Evolutionary conservation across 2,797 vertebrate genomes (phyloP), one percentile per base, ranked within the genome.

Genomic region (Phalloptychus januarius): DNA sequence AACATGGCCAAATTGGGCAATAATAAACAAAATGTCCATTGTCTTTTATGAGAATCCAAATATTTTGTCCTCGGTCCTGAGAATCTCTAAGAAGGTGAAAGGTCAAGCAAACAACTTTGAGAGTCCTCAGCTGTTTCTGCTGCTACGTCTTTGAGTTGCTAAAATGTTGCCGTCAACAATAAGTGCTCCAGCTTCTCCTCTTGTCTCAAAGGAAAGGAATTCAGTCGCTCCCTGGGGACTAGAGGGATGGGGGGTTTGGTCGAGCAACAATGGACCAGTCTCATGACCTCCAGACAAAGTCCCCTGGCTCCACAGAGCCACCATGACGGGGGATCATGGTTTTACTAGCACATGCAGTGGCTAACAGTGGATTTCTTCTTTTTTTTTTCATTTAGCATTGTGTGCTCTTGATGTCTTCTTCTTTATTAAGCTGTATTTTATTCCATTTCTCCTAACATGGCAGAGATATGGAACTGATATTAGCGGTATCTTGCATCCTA

Each of bases 201-300:
- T 94, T 94, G 93, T 93, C 92, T 95, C 93, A 95, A 91, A 88
- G 89, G 86, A 93, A 94, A 94, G 92, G 94, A 96, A 96, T 96
- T 93, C 90, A 89, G 87, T 82, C 83, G 77, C 83, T 90, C 88
- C 88, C 90, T 83, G 23, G 76, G 87, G 89, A 85, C 87, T 85
- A 75, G 69, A 84, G 91, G 89, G 87, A 92, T 78, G 88, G 13
- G 45, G 85, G 86, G 84, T 81, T 81, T 78, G 83, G 83, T 83
- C 75, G 75, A 82, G 88, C 84, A 93, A 94, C 91, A 95, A 95
- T 93, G 88, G 91, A 93, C 91, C 89, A 89, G 83, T 93, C 91
- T 86, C 85, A 89, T 92, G 91, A 91, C 90, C 91, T 92, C 86
- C 88, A 91, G 81, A 94, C 90, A 93, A 93, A 90, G 81, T 84